A percentile compares a stretch with the other conserved stretches of the same genome.
Evolutionary conservation across 92 coral and sea anemone species (phyloP).

Genomic region (Palythoa caribaeorum): DNA sequence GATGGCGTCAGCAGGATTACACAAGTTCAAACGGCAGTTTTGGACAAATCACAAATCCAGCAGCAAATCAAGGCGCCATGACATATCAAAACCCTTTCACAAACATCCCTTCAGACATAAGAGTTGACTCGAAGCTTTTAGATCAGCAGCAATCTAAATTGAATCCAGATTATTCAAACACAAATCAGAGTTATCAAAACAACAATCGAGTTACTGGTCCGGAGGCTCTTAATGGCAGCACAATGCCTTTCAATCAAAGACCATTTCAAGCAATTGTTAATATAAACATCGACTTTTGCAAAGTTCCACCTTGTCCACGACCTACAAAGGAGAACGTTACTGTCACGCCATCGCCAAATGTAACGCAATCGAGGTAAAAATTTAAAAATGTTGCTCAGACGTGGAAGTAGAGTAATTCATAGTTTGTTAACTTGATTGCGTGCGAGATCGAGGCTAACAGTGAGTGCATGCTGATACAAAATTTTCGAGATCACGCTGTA

Average conservation of each 20-base stretch:
- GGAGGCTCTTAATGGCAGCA: background rate
- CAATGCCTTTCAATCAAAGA: background rate
- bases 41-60: background rate
- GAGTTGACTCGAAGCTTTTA: constrained; percentile 1
- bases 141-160: background rate
- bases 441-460: too few species aligned
- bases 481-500: too few species aligned
- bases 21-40: background rate
- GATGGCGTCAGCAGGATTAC: background rate
- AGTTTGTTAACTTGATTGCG: background rate
- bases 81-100: background rate
- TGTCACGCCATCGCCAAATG: constrained; percentile 23
- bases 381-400: background rate
- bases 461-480: too few species aligned
- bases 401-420: background rate
- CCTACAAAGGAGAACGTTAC: background rate
- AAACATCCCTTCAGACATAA: constrained; percentile 2
- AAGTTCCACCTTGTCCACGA: constrained; percentile 11
- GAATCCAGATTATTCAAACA: background rate
- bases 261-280: constrained; percentile 29
- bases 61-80: background rate
- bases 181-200: background rate
- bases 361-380: background rate
- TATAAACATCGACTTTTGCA: constrained; percentile 23
- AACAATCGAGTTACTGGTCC: background rate